phyloP scores from a whole-genome alignment of 2,888 invertebrate genomes.

The Mythimna impura region DNA sequence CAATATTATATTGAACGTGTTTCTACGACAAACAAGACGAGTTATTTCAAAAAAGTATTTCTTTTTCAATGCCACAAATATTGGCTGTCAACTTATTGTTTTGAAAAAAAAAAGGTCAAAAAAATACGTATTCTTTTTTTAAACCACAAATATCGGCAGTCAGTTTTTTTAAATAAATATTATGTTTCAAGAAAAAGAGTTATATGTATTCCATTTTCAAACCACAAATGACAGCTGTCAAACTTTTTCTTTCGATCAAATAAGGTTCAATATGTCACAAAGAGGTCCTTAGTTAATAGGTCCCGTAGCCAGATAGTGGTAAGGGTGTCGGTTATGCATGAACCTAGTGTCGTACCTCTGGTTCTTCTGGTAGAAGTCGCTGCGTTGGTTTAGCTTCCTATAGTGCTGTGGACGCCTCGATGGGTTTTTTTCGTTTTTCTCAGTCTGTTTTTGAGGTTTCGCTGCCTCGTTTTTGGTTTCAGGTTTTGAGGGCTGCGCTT shows the following conservation, averaged over 20 bases:
- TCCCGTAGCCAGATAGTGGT: slow-evolving; percentile 87
- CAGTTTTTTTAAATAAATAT: no score
- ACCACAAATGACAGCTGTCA: slow-evolving; percentile 2
- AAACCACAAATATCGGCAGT: background rate
- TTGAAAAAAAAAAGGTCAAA: background rate
- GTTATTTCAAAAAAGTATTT: background rate
- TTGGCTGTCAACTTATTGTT: background rate
- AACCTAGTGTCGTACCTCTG: slow-evolving; percentile 86
- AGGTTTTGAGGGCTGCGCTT: slow-evolving; percentile 62
- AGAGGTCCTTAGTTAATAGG: slow-evolving; percentile 81
- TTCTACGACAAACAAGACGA: background rate
- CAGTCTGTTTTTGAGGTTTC: slow-evolving; percentile 73
- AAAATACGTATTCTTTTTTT: background rate
- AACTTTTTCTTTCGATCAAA: slow-evolving; percentile 21
- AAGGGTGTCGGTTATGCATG: slow-evolving; percentile 83
- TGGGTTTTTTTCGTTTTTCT: slow-evolving; percentile 77
- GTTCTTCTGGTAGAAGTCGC: slow-evolving; percentile 84
- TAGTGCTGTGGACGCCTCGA: slow-evolving; percentile 83
- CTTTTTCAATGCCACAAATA: background rate
- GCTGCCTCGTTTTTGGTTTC: slow-evolving; percentile 68
- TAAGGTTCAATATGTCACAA: slow-evolving; percentile 51
- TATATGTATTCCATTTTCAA: background rate
- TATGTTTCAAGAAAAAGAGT: no score
- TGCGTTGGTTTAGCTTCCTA: slow-evolving; percentile 80
- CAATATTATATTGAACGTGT: background rate